These are phyloP conservation scores for Perccottus glenii DNA, from an alignment of 2,113 vertebrate species.

Conservation along the genomic window DNA sequence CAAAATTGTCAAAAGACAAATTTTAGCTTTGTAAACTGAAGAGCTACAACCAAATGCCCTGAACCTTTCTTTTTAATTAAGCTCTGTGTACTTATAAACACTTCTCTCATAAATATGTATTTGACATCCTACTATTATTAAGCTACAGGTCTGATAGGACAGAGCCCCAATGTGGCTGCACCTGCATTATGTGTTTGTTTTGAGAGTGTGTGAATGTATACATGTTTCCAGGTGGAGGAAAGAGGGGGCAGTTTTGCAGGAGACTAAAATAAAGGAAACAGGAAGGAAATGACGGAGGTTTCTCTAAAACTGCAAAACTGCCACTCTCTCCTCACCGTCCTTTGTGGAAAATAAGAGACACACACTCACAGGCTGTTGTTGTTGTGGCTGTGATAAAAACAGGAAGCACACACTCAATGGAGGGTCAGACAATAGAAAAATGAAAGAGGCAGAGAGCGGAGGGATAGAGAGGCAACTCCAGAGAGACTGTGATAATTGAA, in stretches of 20 bases:
- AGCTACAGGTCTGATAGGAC: background rate
- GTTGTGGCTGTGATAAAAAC: conserved; percentile 56
- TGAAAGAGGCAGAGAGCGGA: background rate
- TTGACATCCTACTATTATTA: background rate
- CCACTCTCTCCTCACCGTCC: conserved; percentile 64
- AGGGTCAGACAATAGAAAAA: conserved; percentile 12
- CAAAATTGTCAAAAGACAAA: too few relatives aligned
- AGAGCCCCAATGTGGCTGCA: background rate
- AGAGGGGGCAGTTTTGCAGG: conserved; percentile 60
- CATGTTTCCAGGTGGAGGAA: conserved; percentile 63
- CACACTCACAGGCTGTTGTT: conserved; percentile 36
- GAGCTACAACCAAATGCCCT: too few relatives aligned
- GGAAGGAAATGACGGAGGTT: conserved; percentile 78
- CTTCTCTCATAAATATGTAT: too few relatives aligned
- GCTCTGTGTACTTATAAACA: too few relatives aligned
- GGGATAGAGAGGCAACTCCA: background rate
- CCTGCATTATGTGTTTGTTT: conserved; percentile 20
- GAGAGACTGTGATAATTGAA: background rate
- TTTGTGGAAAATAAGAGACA: conserved; percentile 57
- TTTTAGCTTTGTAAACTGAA: too few relatives aligned
- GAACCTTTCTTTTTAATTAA: too few relatives aligned
- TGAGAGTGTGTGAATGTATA: conserved; percentile 25
- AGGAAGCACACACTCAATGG: conserved; percentile 34
- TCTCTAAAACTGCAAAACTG: conserved; percentile 58
- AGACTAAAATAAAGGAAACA: conserved; percentile 76